Conservation (phyloP, 2,888 invertebrate species). For the Caenorhabditis uteleia region DNA sequence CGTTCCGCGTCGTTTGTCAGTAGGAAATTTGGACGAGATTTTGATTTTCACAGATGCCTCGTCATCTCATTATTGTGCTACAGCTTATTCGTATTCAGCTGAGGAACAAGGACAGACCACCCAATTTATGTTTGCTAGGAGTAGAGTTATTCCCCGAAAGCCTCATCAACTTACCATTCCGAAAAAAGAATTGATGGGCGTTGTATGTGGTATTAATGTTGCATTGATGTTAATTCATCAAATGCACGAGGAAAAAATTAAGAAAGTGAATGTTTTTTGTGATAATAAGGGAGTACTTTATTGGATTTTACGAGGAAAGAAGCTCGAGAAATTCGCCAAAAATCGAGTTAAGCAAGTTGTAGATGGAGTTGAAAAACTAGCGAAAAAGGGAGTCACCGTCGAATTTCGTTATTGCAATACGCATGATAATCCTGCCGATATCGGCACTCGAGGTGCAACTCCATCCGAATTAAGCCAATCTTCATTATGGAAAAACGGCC, state of each 20-base stretch:
- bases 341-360: slow-evolving; percentile 10
- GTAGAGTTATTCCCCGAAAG: slow-evolving; percentile 9
- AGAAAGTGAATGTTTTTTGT: slow-evolving; percentile 1
- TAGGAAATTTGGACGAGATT: background rate
- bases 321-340: slow-evolving; percentile 3
- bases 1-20: background rate
- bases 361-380: background rate
- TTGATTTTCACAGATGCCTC: slow-evolving; percentile 13
- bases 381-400: background rate
- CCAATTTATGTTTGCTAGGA: slow-evolving; percentile 2
- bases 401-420: slow-evolving; percentile 3
- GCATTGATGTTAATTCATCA: background rate
- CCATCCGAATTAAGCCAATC: too few species aligned
- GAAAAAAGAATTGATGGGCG: slow-evolving; percentile 8
- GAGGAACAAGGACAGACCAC: background rate
- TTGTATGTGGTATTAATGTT: background rate
- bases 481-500: too few species aligned
- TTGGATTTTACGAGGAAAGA: background rate
- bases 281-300: slow-evolving; percentile 2
- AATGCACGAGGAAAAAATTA: background rate
- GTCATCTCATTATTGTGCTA: slow-evolving; percentile 4
- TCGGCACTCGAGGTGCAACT: slow-evolving; percentile 9
- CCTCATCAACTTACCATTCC: slow-evolving; percentile 4
- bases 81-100: slow-evolving; percentile 1
- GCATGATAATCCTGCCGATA: slow-evolving; percentile 13